phyloP scores from a whole-genome alignment of 2,888 invertebrate species.

The Ganaspis brasiliensis region DNA sequence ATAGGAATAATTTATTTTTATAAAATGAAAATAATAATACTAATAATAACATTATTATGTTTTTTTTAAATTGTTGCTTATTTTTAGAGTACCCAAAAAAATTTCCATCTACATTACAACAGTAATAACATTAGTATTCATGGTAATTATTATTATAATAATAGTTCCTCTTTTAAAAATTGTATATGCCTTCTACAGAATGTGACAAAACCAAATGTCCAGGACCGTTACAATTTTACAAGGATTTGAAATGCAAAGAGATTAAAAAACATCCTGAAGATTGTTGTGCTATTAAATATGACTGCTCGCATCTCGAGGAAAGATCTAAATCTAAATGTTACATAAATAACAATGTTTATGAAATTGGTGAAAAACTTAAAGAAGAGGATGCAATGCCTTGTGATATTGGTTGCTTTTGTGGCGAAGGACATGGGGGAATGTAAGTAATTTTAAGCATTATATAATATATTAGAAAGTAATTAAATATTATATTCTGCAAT shows the following conservation, averaged over 20 bases:
- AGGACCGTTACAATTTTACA: conserved; percentile 69
- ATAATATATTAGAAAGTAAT: no score
- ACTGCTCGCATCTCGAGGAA: conserved; percentile 67
- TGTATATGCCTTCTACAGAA: no score
- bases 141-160: no score
- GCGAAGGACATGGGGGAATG: conserved; percentile 30
- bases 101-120: no score
- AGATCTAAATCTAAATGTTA: conserved; percentile 69
- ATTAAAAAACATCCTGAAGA: conserved; percentile 59
- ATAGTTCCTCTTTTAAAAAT: no score
- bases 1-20: not conserved
- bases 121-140: no score
- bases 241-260: conserved; percentile 67
- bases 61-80: no score
- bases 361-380: conserved; percentile 63
- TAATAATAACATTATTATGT: no score
- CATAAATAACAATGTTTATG: conserved; percentile 66
- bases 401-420: conserved; percentile 66
- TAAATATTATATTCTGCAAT: not conserved
- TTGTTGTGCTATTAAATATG: conserved; percentile 67
- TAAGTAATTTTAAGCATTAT: conserved; percentile 55
- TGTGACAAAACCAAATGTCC: conserved; percentile 66
- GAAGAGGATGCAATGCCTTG: conserved; percentile 68
- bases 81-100: no score
- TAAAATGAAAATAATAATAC: no score